Percentiles rank a stretch among this genome's conserved stretches.
These are phyloP conservation scores for Coregonus suidteri DNA, from an alignment of 2,797 vertebrate genomes.

Conservation along the genomic window DNA sequence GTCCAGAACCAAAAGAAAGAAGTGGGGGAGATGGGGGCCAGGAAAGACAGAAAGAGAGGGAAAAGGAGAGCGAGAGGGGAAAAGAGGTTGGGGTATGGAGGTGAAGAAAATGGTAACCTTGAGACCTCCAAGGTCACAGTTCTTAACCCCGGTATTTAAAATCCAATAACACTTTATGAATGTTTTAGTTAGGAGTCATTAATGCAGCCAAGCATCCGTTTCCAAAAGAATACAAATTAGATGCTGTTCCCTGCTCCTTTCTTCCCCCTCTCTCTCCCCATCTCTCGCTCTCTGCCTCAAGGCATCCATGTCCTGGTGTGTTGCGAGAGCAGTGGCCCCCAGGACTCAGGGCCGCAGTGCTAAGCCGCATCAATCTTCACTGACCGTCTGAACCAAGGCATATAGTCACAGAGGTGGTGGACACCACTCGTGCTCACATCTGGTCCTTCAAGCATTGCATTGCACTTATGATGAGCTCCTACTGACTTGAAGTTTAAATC, in stretches of 20 bases:
- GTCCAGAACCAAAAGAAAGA: slow-evolving; percentile 3
- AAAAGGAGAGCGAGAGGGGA: slow-evolving; percentile 1
- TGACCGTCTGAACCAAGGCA: slow-evolving; percentile 60
- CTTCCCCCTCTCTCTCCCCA: slow-evolving; percentile 8
- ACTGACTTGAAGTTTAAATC: slow-evolving; percentile 31
- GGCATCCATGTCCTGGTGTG: slow-evolving; percentile 61
- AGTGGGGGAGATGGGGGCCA: background rate
- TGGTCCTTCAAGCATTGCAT: slow-evolving; percentile 43
- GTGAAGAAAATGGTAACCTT: slow-evolving; percentile 59
- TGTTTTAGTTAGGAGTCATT: slow-evolving; percentile 78
- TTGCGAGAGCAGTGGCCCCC: slow-evolving; percentile 52
- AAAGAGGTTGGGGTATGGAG: background rate
- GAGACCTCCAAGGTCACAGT: slow-evolving; percentile 72
- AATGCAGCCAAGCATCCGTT: slow-evolving; percentile 77
- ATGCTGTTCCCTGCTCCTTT: slow-evolving; percentile 52
- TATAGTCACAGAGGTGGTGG: slow-evolving; percentile 42
- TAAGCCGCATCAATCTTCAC: slow-evolving; percentile 60
- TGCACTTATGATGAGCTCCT: slow-evolving; percentile 22
- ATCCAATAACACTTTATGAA: slow-evolving; percentile 80
- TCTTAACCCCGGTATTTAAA: slow-evolving; percentile 78
- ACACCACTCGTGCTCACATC: slow-evolving; percentile 61
- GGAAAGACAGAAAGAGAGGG: background rate
- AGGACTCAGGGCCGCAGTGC: slow-evolving; percentile 51
- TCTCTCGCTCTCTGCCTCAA: slow-evolving; percentile 35
- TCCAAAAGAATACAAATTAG: slow-evolving; percentile 77